phyloP scores from a whole-genome alignment of 2,797 vertebrate species.

The Peromyscus nudipes region DNA sequence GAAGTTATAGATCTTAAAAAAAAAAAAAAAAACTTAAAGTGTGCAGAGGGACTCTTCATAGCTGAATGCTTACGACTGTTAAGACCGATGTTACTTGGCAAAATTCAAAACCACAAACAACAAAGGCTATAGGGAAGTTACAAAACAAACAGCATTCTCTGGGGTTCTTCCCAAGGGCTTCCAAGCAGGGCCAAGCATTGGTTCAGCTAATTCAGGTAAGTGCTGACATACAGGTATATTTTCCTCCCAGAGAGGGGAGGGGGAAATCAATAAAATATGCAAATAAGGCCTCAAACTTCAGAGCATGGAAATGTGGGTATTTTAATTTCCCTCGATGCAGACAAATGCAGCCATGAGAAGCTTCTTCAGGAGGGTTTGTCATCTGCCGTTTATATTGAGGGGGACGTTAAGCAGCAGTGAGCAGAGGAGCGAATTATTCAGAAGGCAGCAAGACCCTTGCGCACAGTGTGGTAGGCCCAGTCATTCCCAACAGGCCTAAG shows the following conservation, averaged over 20 bases:
- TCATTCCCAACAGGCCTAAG: constrained; percentile 5
- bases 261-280: constrained; percentile 34
- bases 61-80: constrained; percentile 73
- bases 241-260: constrained; percentile 26
- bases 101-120: constrained; percentile 63
- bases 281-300: constrained; percentile 52
- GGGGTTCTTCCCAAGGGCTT: constrained; percentile 68
- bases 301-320: constrained; percentile 22
- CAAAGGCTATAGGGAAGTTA: constrained; percentile 72
- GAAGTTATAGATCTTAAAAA: constrained; percentile 30
- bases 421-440: background rate
- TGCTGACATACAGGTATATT: background rate
- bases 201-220: constrained; percentile 39
- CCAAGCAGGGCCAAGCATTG: constrained; percentile 69
- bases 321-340: constrained; percentile 68
- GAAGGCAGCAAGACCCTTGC: background rate
- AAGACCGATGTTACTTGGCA: constrained; percentile 75
- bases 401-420: constrained; percentile 57
- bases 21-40: constrained; percentile 70
- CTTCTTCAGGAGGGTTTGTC: constrained; percentile 67
- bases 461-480: background rate
- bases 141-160: constrained; percentile 71
- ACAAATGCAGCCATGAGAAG: background rate
- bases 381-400: constrained; percentile 61
- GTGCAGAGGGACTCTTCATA: constrained; percentile 77